Base-by-base conservation (phyloP, 2,113 vertebrate species). In the Lophochroa leadbeateri region DNA sequence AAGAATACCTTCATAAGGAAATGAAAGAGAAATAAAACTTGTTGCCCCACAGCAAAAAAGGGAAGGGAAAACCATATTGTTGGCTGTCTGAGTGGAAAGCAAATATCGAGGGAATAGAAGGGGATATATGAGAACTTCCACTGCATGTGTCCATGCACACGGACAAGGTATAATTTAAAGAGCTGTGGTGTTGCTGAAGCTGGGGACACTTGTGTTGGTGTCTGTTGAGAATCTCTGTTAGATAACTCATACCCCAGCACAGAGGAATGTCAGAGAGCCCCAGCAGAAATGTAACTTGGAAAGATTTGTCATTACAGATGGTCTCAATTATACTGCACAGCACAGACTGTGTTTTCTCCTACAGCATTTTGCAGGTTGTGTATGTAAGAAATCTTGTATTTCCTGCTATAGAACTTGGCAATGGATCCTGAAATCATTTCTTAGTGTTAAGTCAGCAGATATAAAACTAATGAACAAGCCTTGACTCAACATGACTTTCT, bases 301-400 rank as follows among this genome's bases (percentile, higher is more conserved):
- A 93, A 69, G 68, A 74, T 83, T 86, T 90, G 46, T 74, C 90
- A 88, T 81, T 91, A 58, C 71, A 88, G 71, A 90, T 92, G 88
- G 88, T 86, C 79, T 69, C 46, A 94, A 86, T 57, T 80, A 63
- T 20, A 47, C 70, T 29, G 53, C 71, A 80, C 49, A 86, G 72
- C 88, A 74, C 83, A 86, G 82, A 41, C 49, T 79, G 37, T 87
- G 82, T 83, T 90, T 76, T 88, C 57, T 90, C 49, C 53, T 44
- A 13, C 53, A 76, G 75, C n/a, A 44, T 88, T 95, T 76, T 90
- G 49, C 49, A 80, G 68, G 82, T 39, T 74, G 33, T 63, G 6
- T 53, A 13, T 49, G 9, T 74, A 79, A 75, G 80, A 79, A 82
- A 82, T 83, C 52, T 44, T 70, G 13, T 41, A 57, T 63, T 88